A percentile compares a stretch with the other conserved stretches of the same genome.
Evolutionary conservation across 2,797 vertebrate genomes (phyloP).

Genomic region (Sternotherus odoratus): DNA sequence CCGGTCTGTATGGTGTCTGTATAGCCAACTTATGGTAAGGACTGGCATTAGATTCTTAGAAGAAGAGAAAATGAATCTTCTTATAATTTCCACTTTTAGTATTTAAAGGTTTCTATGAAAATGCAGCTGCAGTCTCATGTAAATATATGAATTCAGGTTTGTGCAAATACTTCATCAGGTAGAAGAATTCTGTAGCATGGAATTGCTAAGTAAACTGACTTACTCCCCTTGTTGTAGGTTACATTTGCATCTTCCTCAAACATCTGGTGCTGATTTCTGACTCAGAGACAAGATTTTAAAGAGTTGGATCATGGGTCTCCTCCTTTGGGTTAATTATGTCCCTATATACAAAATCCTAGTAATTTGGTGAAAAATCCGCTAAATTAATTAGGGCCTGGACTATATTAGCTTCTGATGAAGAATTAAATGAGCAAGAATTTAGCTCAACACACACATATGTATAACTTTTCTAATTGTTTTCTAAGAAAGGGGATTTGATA

Average conservation of each 20-base stretch:
- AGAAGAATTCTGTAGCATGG: too few relatives aligned
- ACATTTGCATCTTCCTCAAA: background rate
- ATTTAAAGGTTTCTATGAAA: too few relatives aligned
- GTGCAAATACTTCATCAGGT: too few relatives aligned
- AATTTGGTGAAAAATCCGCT: slow-evolving; percentile 18
- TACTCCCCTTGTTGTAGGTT: too few relatives aligned
- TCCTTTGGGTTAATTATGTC: slow-evolving; percentile 36
- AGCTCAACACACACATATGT: slow-evolving; percentile 1
- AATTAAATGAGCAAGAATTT: slow-evolving; percentile 57
- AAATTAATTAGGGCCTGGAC: slow-evolving; percentile 66
- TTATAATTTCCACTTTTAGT: too few relatives aligned
- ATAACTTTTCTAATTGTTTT: slow-evolving; percentile 50
- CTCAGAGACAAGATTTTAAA: background rate
- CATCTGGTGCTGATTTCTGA: background rate
- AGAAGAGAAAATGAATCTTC: too few relatives aligned
- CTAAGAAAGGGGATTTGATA: slow-evolving; percentile 21
- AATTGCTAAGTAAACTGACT: too few relatives aligned
- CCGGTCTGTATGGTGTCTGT: too few relatives aligned
- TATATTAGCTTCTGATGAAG: slow-evolving; percentile 45
- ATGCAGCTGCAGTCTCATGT: too few relatives aligned
- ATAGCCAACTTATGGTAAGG: too few relatives aligned
- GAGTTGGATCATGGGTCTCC: background rate
- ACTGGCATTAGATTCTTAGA: too few relatives aligned
- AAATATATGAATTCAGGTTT: too few relatives aligned
- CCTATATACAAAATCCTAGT: slow-evolving; percentile 27